These are phyloP conservation scores for Regulus satrapa DNA, from an alignment of 2,113 vertebrate species.

Conservation along the genomic window DNA sequence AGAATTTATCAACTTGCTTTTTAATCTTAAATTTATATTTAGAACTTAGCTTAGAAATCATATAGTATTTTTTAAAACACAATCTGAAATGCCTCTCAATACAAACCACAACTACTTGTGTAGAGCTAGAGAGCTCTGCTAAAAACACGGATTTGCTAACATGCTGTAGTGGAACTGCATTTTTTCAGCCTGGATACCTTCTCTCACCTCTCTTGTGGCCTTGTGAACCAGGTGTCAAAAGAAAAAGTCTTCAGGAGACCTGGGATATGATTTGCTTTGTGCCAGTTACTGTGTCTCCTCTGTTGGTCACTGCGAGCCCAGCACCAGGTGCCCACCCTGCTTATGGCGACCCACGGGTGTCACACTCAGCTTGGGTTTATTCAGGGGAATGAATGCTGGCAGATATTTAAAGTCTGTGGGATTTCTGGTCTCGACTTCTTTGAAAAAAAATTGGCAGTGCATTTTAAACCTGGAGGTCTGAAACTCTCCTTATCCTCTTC, in stretches of 20 bases:
- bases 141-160: not conserved
- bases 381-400: not conserved
- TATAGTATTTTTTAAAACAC: not conserved
- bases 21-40: not conserved
- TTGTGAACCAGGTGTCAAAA: not conserved
- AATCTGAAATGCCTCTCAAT: not conserved
- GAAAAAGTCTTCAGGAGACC: not conserved
- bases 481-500: not conserved
- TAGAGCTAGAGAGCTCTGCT: not conserved
- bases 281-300: not conserved
- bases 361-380: not conserved
- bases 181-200: not conserved
- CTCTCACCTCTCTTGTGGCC: not conserved
- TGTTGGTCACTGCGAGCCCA: not conserved
- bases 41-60: not conserved
- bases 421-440: not conserved
- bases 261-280: not conserved
- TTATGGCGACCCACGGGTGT: not conserved
- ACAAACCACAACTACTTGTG: not conserved
- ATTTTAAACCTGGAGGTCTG: not conserved
- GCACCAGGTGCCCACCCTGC: not conserved
- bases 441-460: not conserved
- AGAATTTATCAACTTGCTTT: not conserved
- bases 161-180: not conserved
- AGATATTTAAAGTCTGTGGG: not conserved